Base-by-base conservation (phyloP, 2,797 vertebrate genomes). In the Macrochelys suwanniensis region DNA sequence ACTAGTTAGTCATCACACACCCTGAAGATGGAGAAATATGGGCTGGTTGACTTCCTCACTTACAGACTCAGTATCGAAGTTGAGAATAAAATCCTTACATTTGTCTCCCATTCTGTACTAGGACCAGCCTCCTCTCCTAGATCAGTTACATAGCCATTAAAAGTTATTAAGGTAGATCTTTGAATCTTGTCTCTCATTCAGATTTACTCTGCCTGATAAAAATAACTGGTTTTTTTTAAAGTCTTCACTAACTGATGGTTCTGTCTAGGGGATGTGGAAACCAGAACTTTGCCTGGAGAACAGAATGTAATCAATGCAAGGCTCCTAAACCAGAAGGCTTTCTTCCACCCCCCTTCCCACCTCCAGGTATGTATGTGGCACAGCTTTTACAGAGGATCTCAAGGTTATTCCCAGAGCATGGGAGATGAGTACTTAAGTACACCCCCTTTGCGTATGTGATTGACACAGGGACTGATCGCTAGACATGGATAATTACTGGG, bases 281-380 rank as follows among this genome's bases (percentile, higher is more conserved):
- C 98, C 99, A 99, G 97, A 99, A 99, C 98, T 99, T 99, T 80
- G 99, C 99, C 82, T 99, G 99, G 99, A 98, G 99, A 97, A 99
- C 99, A 61, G 99, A 99, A 95, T 99, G 99, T 96, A 99, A 99
- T 98, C 99, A 99, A 97, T 99, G 99, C 98, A 99, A 99, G 98
- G 99, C 99, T 47, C 99, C 99, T 1, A 99, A 99, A 97, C 99
- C 99, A 0, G 99, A 99, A 89, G 99, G 99, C 49, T 98, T 99
- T 61, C 99, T 99, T 45, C 99, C 98, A 0, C 99, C 99, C 11
- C 99, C 99, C 0, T 99, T 99, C 47, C 99, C 99, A 9, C 99
- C 99, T 50, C 99, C 99, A 85, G 99, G 99, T 99, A 98, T 0
- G 97, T 97, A 21, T 6, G 26, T 4, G 23, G 31, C 74, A 3